Conservation (phyloP, 2,797 vertebrate genomes). For the Naso thynnoides region DNA sequence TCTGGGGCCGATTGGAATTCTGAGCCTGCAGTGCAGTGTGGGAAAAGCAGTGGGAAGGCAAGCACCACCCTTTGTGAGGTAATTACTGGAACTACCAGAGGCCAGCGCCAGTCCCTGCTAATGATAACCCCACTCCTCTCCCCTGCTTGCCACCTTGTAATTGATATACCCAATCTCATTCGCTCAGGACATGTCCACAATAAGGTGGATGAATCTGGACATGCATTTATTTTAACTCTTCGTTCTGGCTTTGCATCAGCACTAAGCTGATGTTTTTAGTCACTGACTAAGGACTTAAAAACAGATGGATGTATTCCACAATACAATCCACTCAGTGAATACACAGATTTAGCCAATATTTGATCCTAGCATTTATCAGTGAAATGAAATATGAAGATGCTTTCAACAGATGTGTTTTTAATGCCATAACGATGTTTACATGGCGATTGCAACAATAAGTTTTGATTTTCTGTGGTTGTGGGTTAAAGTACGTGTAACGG, state of each 20-base stretch:
- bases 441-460: no score
- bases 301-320: neutral
- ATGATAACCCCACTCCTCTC: conserved; percentile 85
- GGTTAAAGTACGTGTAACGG: no score
- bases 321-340: conserved; percentile 4
- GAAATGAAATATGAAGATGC: no score
- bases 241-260: neutral
- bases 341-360: neutral
- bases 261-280: conserved; percentile 1
- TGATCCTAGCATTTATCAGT: neutral
- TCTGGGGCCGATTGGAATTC: conserved; percentile 88
- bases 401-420: no score
- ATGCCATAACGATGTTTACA: no score
- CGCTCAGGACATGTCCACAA: conserved; percentile 52
- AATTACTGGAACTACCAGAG: conserved; percentile 89
- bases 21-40: conserved; percentile 88
- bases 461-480: no score
- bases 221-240: neutral
- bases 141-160: conserved; percentile 83
- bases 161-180: conserved; percentile 77
- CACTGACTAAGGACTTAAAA: neutral
- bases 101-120: conserved; percentile 85
- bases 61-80: conserved; percentile 87
- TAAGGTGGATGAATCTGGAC: conserved; percentile 28
- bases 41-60: conserved; percentile 88